Evolutionary conservation across 1,140 invertebrate genomes (phyloP).

Genomic region (Drosophila rhopaloa): DNA sequence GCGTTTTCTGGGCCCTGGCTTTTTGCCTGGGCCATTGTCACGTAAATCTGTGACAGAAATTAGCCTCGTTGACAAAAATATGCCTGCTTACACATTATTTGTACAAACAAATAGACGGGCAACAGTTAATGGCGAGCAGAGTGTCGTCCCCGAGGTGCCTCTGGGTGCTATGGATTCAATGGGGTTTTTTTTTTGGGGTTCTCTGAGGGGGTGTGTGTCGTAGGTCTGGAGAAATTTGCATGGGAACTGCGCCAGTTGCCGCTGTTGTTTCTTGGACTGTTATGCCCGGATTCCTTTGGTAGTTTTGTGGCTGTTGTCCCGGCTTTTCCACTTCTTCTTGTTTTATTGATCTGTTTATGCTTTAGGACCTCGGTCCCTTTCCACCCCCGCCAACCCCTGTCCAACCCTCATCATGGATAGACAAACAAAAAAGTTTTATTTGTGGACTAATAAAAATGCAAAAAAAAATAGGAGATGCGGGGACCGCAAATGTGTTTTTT

Average conservation of each 20-base stretch:
- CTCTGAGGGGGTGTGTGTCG: not conserved
- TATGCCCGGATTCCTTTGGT: conserved; percentile 34
- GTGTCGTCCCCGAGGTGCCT: conserved; percentile 34
- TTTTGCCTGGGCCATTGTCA: conserved; percentile 66
- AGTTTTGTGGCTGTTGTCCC: conserved; percentile 49
- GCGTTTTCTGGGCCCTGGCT: conserved; percentile 28
- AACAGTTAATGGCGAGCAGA: conserved; percentile 56
- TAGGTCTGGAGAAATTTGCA: conserved; percentile 62
- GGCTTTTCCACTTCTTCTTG: conserved; percentile 36
- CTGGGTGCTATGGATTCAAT: conserved; percentile 1
- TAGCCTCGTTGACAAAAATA: conserved; percentile 82
- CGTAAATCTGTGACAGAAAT: conserved; percentile 80
- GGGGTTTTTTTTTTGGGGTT: not conserved
- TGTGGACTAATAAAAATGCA: conserved; percentile 50
- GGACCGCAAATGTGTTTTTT: conserved; percentile 26
- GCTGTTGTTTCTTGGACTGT: conserved; percentile 23
- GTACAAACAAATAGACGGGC: conserved; percentile 74
- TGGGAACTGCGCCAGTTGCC: conserved; percentile 73
- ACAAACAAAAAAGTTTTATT: conserved; percentile 52
- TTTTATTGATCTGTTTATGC: conserved; percentile 80
- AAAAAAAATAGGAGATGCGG: conserved; percentile 24
- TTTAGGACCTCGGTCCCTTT: conserved; percentile 15
- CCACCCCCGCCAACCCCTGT: conserved; percentile 3
- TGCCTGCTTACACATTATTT: conserved; percentile 83
- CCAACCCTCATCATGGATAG: conserved; percentile 41